Evolutionary conservation across 2,888 invertebrate species (phyloP), one percentile per base, ranked within the genome.

Genomic region (Acrobasis repandana): DNA sequence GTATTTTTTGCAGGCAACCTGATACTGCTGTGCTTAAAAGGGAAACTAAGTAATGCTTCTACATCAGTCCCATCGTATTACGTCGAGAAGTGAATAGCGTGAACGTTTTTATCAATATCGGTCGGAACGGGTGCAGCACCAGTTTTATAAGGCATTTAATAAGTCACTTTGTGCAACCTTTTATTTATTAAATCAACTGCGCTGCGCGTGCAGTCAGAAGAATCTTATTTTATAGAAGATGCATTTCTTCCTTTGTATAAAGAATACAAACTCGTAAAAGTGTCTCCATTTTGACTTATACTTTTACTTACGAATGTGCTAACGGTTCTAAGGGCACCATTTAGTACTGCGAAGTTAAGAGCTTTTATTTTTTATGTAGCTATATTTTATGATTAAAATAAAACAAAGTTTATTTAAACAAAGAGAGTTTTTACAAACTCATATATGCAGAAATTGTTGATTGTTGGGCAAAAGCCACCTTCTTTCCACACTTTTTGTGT

Each of bases 11-110:
- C 62, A 62, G 64, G 87, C 84, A 88, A 89, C 85, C 66, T 70
- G 84, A 90, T 83, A 87, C 89, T 75, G 76, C 79, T 75, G 77
- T 76, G 77, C 81, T 85, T 86, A 88, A 89, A 88, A 87, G 86
- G 85, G 79, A 85, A 87, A 81, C 83, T 80, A 70, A 76, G 86
- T 88, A 86, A 88, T 83, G 80, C 87, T 73, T 89, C 85, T 85
- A 86, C 85, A 86, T 86, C 79, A 85, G 78, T 89, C 84, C 78
- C 79, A 62, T 79, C 80, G 78, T 77, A 82, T 89, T 85, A 82
- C 80, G 81, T 85, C 84, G 81, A n/a, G 64, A 70, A 71, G 69
- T 72, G 76, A 71, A 73, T 70, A 69, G 71, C 68, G 76, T 70
- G 67, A 61, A 61, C 72, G 71, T 80, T 82, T 83, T 83, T 82